phyloP scores from a whole-genome alignment of 2,888 invertebrate species.

The Synanthedon myopaeformis region DNA sequence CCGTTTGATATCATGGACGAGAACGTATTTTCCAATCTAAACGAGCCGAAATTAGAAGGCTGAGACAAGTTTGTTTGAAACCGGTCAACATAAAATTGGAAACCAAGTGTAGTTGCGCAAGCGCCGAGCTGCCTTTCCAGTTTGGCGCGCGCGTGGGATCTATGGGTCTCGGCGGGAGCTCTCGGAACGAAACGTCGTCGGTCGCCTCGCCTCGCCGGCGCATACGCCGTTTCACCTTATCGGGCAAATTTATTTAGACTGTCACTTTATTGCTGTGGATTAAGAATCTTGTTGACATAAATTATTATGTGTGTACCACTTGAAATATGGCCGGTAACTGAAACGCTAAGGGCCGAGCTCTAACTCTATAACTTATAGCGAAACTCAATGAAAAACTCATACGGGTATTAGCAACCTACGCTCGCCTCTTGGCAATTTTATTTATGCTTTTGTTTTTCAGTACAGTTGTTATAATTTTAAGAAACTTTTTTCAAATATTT shows the following conservation, averaged over 20 bases:
- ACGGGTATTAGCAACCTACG: not conserved
- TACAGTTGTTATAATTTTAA: too few relatives aligned
- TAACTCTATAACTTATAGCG: conserved; percentile 10
- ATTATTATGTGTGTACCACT: conserved; percentile 38
- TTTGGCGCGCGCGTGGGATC: conserved; percentile 62
- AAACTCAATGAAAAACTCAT: conserved; percentile 1
- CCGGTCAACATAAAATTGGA: conserved; percentile 72
- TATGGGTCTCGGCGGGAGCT: conserved; percentile 23
- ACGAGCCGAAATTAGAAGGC: conserved; percentile 69
- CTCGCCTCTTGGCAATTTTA: too few relatives aligned
- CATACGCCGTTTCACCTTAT: conserved; percentile 29
- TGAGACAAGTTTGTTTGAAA: conserved; percentile 62
- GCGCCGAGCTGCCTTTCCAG: conserved; percentile 54
- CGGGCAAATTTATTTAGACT: conserved; percentile 39
- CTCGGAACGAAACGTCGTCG: conserved; percentile 14
- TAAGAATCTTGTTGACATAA: conserved; percentile 57
- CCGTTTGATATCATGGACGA: conserved; percentile 3
- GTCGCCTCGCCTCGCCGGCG: conserved; percentile 10
- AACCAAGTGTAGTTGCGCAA: conserved; percentile 69
- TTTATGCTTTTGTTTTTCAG: too few relatives aligned
- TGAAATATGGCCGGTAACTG: conserved; percentile 30
- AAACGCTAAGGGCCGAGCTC: conserved; percentile 19
- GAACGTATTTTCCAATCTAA: conserved; percentile 65
- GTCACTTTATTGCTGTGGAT: conserved; percentile 51
- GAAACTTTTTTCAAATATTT: too few relatives aligned